Conservation (phyloP, 2,113 vertebrate species). For the Monopterus albus region DNA sequence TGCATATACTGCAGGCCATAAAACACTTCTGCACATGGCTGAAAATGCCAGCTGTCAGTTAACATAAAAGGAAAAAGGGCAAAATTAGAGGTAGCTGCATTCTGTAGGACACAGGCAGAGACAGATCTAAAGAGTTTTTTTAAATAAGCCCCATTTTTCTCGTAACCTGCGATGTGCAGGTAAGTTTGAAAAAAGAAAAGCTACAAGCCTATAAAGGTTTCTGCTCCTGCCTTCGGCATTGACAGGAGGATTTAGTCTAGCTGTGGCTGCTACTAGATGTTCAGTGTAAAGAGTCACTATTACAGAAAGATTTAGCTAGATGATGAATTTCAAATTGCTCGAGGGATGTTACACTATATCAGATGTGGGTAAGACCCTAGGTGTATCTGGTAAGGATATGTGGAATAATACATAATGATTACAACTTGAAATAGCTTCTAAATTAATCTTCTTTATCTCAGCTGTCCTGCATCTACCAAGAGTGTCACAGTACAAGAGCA, state of each 20-base stretch:
- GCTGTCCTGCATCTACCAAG: not conserved
- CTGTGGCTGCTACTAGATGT: not conserved
- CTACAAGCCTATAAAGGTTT: not conserved
- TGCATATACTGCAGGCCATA: slow-evolving; percentile 2
- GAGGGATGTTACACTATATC: slow-evolving; percentile 18
- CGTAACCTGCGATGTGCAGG: not conserved
- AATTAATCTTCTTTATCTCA: slow-evolving; percentile 47
- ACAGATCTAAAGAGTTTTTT: not conserved
- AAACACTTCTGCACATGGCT: not conserved
- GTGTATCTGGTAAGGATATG: slow-evolving; percentile 20
- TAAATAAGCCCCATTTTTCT: not conserved
- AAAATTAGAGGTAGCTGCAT: slow-evolving; percentile 28
- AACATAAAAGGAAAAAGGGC: slow-evolving; percentile 38
- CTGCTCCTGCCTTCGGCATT: slow-evolving; percentile 2
- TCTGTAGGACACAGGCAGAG: not conserved
- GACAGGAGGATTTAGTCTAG: not conserved
- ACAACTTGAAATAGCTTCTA: slow-evolving; percentile 12
- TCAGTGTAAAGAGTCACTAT: not conserved
- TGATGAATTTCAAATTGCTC: slow-evolving; percentile 39
- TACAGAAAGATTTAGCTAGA: not conserved
- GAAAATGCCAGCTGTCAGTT: slow-evolving; percentile 58
- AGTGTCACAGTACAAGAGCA: slow-evolving; percentile 24
- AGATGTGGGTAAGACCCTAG: slow-evolving; percentile 10
- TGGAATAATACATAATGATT: slow-evolving; percentile 33
- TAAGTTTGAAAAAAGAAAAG: not conserved